phyloP scores from a whole-genome alignment of 2,113 vertebrate species.

The Heterotis niloticus region DNA sequence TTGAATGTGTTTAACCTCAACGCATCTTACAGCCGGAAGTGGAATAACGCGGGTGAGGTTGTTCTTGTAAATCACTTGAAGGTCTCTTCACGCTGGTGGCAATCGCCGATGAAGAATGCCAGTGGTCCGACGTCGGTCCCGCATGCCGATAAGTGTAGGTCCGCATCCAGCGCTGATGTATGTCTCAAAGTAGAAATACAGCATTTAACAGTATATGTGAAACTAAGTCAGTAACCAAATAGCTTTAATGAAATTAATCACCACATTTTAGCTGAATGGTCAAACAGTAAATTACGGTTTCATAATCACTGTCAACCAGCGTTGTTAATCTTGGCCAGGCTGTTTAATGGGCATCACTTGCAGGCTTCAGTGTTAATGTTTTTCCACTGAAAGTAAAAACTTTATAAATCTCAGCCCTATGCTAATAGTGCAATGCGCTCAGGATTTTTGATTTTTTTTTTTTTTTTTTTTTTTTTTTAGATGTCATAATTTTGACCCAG shows the following conservation, averaged over 20 bases:
- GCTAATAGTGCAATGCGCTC: slow-evolving; percentile 7
- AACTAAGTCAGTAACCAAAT: background rate
- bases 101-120: no score
- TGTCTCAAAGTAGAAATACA: no score
- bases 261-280: background rate
- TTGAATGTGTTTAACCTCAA: no score
- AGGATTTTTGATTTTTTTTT: no score
- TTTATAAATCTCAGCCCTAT: slow-evolving; percentile 2
- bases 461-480: background rate
- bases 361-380: background rate
- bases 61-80: no score
- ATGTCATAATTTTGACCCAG: slow-evolving; percentile 22
- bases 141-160: no score
- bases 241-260: background rate
- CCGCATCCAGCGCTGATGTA: no score
- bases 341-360: background rate
- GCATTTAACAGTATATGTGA: no score
- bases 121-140: no score
- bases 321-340: background rate
- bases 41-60: no score
- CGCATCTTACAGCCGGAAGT: no score
- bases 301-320: background rate
- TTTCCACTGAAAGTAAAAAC: slow-evolving; percentile 8
- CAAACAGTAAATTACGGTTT: background rate
- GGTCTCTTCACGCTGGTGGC: no score